Evolutionary conservation across 1,140 invertebrate genomes (phyloP), one percentile per base, ranked within the genome.

Genomic region (Scylla paramamosain): DNA sequence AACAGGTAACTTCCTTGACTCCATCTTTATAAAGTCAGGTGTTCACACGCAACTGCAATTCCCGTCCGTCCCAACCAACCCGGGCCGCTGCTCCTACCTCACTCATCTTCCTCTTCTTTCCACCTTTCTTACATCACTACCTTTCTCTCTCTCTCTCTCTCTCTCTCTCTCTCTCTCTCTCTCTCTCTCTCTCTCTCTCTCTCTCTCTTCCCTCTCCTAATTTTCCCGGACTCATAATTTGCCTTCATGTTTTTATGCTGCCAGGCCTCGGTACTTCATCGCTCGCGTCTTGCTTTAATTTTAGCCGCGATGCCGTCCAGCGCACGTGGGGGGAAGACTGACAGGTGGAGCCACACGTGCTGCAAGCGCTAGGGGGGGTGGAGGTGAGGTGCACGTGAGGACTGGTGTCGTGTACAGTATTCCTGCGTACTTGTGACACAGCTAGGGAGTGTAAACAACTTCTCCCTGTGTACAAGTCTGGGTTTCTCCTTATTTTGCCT

Each of bases 1-100:
- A n/a, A 4, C 89, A 16, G 7, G 16, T 52, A 14, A 28, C 28
- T 89, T n/a, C 32, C 45, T 29, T 25, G 28, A 52, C 89, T 91
- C 45, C 89, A 91, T 91, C 89, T 91, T 91, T 91, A 91, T 91
- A 91, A 91, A 91, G 89, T 91, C 89, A 29, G 28, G 7, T 20
- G 46, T 20, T 91, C 89, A 48, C 89, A 91, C 89, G 89, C 89
- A 91, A 39, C 45, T 28, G 87, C 87, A 89, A 12, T 89, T 89
- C 4, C 20, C 83, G 83, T 16, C 83, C 28, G 8, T 45, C 20
- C 20, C 29, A 12, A 0, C 14, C 0, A 48, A 82, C 67, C 31
- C 29, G 2, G 39, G 39, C 39, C 39, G 39, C 39, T 39, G 39
- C 39, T 39, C 39, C 39, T 8, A 14, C 4, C 39, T 28, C 32